phyloP scores from a whole-genome alignment of 2,113 vertebrate genomes.

The Caranx melampygus region DNA sequence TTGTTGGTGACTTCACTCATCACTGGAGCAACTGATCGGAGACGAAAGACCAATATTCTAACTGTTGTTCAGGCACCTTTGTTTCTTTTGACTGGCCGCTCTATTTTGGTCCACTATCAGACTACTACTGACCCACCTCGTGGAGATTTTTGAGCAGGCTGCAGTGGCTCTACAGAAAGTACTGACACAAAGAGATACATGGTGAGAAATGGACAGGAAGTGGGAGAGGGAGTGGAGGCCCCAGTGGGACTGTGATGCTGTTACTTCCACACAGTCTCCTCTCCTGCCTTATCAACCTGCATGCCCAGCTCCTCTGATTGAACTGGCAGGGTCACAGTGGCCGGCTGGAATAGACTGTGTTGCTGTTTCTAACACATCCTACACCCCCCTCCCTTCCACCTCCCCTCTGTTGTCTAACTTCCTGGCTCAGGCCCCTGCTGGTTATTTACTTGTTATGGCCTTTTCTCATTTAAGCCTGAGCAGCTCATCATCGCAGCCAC shows the following conservation, averaged over 20 bases:
- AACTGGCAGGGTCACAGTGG: constrained; percentile 31
- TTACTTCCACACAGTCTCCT: constrained; percentile 44
- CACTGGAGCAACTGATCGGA: background rate
- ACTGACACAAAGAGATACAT: constrained; percentile 25
- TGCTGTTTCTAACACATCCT: constrained; percentile 65
- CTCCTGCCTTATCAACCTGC: constrained; percentile 47
- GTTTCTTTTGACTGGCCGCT: background rate
- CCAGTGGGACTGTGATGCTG: constrained; percentile 28
- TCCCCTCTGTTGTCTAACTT: constrained; percentile 38
- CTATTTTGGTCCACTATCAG: constrained; percentile 11
- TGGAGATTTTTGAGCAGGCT: constrained; percentile 38
- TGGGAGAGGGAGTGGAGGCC: constrained; percentile 26
- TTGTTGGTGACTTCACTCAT: background rate
- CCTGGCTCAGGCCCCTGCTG: constrained; percentile 43
- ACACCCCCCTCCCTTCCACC: constrained; percentile 7
- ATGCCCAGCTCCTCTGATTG: constrained; percentile 49
- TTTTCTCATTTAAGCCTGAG: constrained; percentile 75
- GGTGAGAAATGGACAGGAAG: constrained; percentile 35
- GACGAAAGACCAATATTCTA: no score
- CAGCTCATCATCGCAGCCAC: constrained; percentile 68
- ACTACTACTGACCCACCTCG: constrained; percentile 11
- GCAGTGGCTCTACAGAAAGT: constrained; percentile 1
- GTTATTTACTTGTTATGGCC: constrained; percentile 77
- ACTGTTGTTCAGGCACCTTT: background rate
- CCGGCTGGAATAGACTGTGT: constrained; percentile 66